These are phyloP conservation scores for Vespertilio murinus DNA, from an alignment of 2,797 vertebrate species.

Conservation along the genomic window DNA sequence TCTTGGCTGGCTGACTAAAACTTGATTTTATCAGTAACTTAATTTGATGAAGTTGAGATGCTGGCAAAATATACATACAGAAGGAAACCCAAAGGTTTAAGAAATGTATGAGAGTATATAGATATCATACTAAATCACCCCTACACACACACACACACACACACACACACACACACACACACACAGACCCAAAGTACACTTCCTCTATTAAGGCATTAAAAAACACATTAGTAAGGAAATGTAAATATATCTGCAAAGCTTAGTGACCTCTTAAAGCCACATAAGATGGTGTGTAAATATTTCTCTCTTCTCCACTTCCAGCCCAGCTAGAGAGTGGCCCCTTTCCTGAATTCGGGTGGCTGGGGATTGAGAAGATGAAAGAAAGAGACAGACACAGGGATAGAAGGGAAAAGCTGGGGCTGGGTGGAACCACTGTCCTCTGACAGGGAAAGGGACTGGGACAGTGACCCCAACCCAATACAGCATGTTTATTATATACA, in stretches of 20 bases:
- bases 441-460: too few relatives aligned
- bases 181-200: neutral
- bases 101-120: neutral
- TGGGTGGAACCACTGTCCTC: too few relatives aligned
- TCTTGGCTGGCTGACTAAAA: neutral
- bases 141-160: neutral
- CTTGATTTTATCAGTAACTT: neutral
- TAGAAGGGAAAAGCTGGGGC: too few relatives aligned
- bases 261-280: neutral
- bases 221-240: neutral
- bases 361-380: too few relatives aligned
- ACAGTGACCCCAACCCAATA: too few relatives aligned
- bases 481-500: too few relatives aligned
- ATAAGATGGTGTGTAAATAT: too few relatives aligned
- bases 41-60: neutral
- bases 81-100: neutral
- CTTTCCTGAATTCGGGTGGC: too few relatives aligned
- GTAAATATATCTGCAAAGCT: neutral
- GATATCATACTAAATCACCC: neutral
- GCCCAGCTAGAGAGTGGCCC: too few relatives aligned
- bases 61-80: neutral
- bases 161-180: neutral
- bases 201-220: neutral
- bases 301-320: too few relatives aligned
- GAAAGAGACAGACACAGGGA: too few relatives aligned